A percentile compares a stretch with the other conserved stretches of the same genome.
phyloP scores from a whole-genome alignment of 2,797 vertebrate species.

The Cetoscarus ocellatus region DNA sequence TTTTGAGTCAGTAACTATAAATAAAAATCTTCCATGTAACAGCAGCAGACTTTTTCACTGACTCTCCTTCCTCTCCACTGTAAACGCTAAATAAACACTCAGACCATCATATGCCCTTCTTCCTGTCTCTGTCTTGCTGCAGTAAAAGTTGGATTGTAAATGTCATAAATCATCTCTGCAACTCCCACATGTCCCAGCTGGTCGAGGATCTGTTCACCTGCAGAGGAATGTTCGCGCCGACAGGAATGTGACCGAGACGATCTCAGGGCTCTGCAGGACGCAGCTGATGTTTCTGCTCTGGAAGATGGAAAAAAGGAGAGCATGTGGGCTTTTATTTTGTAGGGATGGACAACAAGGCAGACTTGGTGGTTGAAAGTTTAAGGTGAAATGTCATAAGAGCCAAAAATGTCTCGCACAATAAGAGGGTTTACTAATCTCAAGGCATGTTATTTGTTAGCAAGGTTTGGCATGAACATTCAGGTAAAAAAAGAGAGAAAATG shows the following conservation, averaged over 20 bases:
- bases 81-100: neutral
- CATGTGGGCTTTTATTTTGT: conserved; percentile 2
- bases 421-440: no score
- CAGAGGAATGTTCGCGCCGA: conserved; percentile 10
- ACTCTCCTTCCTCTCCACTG: neutral
- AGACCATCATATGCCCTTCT: neutral
- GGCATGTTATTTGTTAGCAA: no score
- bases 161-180: conserved; percentile 1
- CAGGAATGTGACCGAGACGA: conserved; percentile 14
- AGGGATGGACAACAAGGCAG: neutral
- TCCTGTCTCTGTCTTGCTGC: neutral
- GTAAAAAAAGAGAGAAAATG: no score
- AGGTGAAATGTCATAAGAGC: no score
- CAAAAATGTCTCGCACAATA: no score
- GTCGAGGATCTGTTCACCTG: conserved; percentile 28
- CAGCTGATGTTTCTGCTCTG: conserved; percentile 6
- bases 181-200: conserved; percentile 26
- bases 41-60: neutral
- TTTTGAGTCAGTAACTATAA: no score
- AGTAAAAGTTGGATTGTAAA: conserved; percentile 21
- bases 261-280: neutral
- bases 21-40: neutral
- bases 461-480: no score
- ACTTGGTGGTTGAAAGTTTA: neutral
- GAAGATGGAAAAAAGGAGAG: no score